Percentiles rank a stretch among this genome's conserved stretches.
Evolutionary conservation across 1,140 invertebrate genomes (phyloP).

Genomic region (Carposina sasakii): DNA sequence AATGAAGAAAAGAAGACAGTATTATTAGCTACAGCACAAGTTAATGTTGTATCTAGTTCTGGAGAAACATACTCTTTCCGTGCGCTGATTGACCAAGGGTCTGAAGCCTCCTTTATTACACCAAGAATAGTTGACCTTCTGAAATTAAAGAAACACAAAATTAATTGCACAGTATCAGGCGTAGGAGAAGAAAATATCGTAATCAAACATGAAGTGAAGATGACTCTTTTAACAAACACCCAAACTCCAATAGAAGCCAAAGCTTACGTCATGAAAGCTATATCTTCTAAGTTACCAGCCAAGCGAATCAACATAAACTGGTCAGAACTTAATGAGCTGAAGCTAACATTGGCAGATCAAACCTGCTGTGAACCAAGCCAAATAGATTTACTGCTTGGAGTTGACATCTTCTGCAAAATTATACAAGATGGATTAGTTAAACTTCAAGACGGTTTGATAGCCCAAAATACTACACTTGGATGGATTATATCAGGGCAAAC

Average conservation of each 20-base stretch:
- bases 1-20: not conserved
- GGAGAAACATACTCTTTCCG: conserved; percentile 11
- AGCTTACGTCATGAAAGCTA: not conserved
- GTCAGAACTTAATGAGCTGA: not conserved
- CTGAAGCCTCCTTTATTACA: conserved; percentile 3
- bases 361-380: not conserved
- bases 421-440: not conserved
- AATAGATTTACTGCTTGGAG: not conserved
- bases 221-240: not conserved
- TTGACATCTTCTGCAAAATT: not conserved
- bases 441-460: not conserved
- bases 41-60: conserved; percentile 5
- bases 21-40: conserved; percentile 22
- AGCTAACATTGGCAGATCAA: not conserved
- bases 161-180: not conserved
- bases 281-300: not conserved
- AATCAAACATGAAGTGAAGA: not conserved
- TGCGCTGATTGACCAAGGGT: conserved; percentile 16
- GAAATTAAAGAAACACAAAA: not conserved
- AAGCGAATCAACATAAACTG: not conserved
- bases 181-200: not conserved
- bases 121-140: conserved; percentile 8
- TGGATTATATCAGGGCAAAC: not conserved
- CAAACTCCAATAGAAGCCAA: not conserved
- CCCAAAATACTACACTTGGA: not conserved